A percentile compares a stretch with the other conserved stretches of the same genome.
These are phyloP conservation scores for Axis porcinus DNA, from an alignment of 2,113 vertebrate species.

Conservation along the genomic window DNA sequence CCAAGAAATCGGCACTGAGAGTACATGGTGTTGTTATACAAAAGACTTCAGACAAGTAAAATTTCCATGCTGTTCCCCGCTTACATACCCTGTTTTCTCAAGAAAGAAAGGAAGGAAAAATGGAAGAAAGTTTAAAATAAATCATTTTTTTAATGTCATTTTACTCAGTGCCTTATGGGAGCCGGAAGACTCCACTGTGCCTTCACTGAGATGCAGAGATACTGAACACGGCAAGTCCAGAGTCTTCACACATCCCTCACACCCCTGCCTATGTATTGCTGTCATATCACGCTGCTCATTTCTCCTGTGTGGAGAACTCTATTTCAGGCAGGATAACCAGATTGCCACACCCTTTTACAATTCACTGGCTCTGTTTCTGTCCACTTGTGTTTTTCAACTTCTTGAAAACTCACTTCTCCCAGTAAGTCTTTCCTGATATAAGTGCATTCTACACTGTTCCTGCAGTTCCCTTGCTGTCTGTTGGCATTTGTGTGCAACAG, in stretches of 20 bases:
- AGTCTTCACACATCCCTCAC: background rate
- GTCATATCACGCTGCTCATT: background rate
- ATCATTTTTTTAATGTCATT: background rate
- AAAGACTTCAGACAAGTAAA: background rate
- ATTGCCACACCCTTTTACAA: background rate
- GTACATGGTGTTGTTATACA: background rate
- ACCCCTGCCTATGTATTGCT: background rate
- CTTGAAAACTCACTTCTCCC: background rate
- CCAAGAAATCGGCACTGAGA: background rate
- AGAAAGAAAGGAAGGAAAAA: background rate
- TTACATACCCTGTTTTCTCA: background rate
- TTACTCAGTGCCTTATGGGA: background rate
- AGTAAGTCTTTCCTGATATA: background rate
- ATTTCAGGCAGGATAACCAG: background rate
- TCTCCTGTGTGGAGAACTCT: background rate
- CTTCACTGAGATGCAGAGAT: background rate
- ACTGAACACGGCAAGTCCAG: background rate
- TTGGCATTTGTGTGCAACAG: background rate
- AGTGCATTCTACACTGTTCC: background rate
- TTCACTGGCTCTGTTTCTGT: background rate
- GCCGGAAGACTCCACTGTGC: background rate
- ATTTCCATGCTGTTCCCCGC: background rate
- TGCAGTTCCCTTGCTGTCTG: background rate
- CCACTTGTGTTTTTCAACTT: background rate
- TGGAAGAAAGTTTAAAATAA: background rate